A percentile compares a stretch with the other conserved stretches of the same genome.
phyloP scores from a whole-genome alignment of 2,888 invertebrate species.

The Entomobrya proxima region DNA sequence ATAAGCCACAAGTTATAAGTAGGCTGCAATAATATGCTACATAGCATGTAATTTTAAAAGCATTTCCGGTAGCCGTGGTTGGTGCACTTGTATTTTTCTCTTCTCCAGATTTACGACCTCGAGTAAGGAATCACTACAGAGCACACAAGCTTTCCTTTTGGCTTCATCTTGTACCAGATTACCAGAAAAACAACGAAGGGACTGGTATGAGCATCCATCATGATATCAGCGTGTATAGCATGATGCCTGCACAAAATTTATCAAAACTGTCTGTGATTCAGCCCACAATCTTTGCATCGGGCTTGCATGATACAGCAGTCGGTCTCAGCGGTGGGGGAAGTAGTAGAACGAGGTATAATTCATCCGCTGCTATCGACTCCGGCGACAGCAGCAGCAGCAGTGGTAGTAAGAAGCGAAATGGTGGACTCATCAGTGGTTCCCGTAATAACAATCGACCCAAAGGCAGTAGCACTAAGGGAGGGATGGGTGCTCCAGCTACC shows the following conservation, averaged over 20 bases:
- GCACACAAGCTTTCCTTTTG: conserved; percentile 96
- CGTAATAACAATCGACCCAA: conserved; percentile 55
- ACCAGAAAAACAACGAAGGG: conserved; percentile 88
- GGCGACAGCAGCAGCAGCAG: conserved; percentile 77
- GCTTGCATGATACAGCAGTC: conserved; percentile 76
- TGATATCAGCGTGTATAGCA: conserved; percentile 86
- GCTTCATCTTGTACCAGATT: conserved; percentile 94
- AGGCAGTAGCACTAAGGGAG: conserved; percentile 63
- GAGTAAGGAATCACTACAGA: conserved; percentile 93
- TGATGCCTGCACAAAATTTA: conserved; percentile 80
- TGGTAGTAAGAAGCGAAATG: conserved; percentile 77
- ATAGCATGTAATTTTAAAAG: conserved; percentile 44
- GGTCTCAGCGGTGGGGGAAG: conserved; percentile 77
- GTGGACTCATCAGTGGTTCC: conserved; percentile 49
- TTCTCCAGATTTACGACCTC: conserved; percentile 89
- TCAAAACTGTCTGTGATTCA: conserved; percentile 74
- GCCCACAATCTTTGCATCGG: conserved; percentile 74
- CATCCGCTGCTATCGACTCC: conserved; percentile 75
- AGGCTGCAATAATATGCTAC: neutral
- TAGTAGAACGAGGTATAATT: conserved; percentile 67
- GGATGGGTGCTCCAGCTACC: conserved; percentile 40
- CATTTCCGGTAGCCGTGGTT: conserved; percentile 21
- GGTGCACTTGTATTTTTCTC: neutral
- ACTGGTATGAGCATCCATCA: conserved; percentile 91
- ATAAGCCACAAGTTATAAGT: neutral